Conservation (phyloP, 2,888 invertebrate species). For the Trachelus iudaicus region DNA sequence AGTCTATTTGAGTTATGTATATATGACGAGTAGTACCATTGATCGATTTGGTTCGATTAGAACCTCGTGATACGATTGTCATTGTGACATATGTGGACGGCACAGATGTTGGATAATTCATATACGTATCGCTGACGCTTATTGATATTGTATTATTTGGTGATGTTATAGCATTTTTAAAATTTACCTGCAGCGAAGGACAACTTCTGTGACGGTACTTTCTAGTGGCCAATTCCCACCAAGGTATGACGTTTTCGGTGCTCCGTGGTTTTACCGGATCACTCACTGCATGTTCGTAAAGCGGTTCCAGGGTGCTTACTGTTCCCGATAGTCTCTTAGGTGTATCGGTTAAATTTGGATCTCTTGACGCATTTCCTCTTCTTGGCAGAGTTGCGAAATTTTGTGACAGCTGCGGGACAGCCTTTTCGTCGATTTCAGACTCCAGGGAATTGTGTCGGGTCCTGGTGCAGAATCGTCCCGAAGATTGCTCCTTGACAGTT, state of each 20-base stretch:
- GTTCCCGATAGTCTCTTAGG: constrained; percentile 54
- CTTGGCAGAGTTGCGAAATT: constrained; percentile 55
- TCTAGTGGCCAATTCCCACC: constrained; percentile 89
- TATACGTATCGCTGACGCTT: not conserved
- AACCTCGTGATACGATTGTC: not conserved
- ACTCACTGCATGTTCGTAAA: constrained; percentile 65
- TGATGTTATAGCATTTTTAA: not conserved
- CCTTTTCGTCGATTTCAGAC: constrained; percentile 34
- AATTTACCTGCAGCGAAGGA: constrained; percentile 77
- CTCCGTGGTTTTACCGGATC: constrained; percentile 57
- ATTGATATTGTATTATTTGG: not conserved
- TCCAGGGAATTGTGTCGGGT: constrained; percentile 50
- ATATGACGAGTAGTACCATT: not conserved
- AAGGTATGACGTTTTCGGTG: constrained; percentile 70
- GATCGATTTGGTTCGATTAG: not conserved
- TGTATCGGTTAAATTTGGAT: constrained; percentile 40
- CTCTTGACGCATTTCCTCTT: constrained; percentile 43
- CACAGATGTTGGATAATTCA: constrained; percentile 5
- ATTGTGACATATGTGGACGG: not conserved
- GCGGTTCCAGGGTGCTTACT: constrained; percentile 59
- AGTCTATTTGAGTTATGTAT: not conserved
- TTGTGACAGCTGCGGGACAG: constrained; percentile 11
- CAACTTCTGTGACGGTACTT: constrained; percentile 85
- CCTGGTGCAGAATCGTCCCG: constrained; percentile 14
- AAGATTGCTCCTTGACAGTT: not conserved